Evolutionary conservation across 2,888 invertebrate genomes (phyloP).

Genomic region (Marronus borbonicus): DNA sequence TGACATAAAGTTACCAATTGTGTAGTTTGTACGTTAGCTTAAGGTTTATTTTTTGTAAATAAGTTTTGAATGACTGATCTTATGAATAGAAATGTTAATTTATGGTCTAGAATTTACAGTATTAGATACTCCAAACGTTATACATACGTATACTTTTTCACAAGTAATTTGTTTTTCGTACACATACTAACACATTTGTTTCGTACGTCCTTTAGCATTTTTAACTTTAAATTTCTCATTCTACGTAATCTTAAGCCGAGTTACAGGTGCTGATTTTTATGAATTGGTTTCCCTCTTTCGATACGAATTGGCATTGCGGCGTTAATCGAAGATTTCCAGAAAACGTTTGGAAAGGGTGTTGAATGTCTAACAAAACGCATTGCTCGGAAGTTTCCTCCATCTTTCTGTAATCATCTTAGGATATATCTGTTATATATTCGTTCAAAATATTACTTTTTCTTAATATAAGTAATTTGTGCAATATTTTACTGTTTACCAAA

Average conservation of each 20-base stretch:
- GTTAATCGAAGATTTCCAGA: too few relatives aligned
- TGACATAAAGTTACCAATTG: conserved; percentile 23
- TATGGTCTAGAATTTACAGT: conserved; percentile 8
- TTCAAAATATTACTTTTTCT: not conserved
- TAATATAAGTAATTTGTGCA: conserved; percentile 5
- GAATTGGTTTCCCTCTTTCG: too few relatives aligned
- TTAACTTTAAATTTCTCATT: too few relatives aligned
- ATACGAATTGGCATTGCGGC: too few relatives aligned
- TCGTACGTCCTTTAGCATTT: not conserved
- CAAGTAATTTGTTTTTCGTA: not conserved
- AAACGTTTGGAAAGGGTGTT: too few relatives aligned
- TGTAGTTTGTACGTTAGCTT: conserved; percentile 5
- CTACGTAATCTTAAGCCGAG: too few relatives aligned
- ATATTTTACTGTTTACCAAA: conserved; percentile 32
- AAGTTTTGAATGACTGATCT: conserved; percentile 30
- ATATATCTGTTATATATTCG: not conserved
- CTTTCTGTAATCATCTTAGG: not conserved
- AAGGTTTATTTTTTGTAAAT: conserved; percentile 10
- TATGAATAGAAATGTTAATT: not conserved
- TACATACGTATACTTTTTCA: not conserved
- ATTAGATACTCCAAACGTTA: not conserved
- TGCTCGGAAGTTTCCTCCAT: too few relatives aligned
- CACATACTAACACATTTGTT: not conserved
- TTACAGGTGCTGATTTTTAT: too few relatives aligned
- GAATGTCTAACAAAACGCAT: too few relatives aligned